Evolutionary conservation across 2,113 vertebrate genomes (phyloP), one percentile per base, ranked within the genome.

Genomic region (Apaloderma vittatum): DNA sequence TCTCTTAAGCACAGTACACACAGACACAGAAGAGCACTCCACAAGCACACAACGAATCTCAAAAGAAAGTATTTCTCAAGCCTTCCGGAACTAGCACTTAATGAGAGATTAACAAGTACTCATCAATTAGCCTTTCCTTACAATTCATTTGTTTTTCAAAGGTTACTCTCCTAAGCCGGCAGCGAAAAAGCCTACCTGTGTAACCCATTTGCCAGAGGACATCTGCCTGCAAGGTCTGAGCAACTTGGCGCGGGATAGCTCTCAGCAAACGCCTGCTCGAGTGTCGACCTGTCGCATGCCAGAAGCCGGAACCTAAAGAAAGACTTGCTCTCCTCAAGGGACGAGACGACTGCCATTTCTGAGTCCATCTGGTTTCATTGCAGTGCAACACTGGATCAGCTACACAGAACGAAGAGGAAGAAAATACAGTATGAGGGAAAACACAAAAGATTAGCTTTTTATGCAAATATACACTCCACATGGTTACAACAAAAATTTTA

Each of bases 171-270:
- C 34, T 37, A 12, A 58, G 55, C 14, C 83, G 61, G 72, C 3
- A 51, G 27, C n/a, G 12, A 67, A 40, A 30, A 61, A 80, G 59
- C 98, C 65, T 40, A 99, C 99, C 99, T 48, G 99, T 99, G 94
- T 99, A 99, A 66, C 99, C 99, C 99, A 99, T 99, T 96, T 99
- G 99, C 99, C 99, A 99, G 52, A 99, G 99, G 19, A 99, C 99
- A 3, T 99, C 99, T 1, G 99, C 99, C 98, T 99, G 99, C 93
- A 99, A 96, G 40, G 99, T 99, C 98, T 99, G 99, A 36, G 99
- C 99, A 0, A 99, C 99, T 40, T 99, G 99, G 59, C 99, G 99
- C 5, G 99, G 99, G 82, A 99, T 99, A 63, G 99, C 99, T 15
- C 99, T 98, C 36, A 99, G 98, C 87, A 99, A 93, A 15, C 99